Evolutionary conservation across 2,888 invertebrate genomes (phyloP), one percentile per base, ranked within the genome.

Genomic region (Troglohyphantes excavatus): DNA sequence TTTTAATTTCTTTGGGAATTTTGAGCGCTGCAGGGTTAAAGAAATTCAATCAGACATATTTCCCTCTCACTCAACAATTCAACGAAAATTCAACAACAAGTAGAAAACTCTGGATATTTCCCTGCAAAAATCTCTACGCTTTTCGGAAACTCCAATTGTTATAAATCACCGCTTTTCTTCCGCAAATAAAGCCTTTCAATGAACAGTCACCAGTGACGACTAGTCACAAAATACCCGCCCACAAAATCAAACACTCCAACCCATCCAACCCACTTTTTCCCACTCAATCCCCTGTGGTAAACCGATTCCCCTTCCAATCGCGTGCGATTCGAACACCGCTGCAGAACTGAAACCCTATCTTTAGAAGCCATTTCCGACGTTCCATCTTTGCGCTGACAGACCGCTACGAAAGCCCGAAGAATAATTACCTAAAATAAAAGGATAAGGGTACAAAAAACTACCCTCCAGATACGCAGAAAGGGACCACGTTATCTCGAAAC

Each of bases 281-380:
- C n/a, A 39, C 17, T 17, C n/a, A 39, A 0, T 53, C 53, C 53
- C n/a, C 2, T 53, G 53, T 39, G n/a, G n/a, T 53, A 53, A n/a
- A 53, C 0, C 53, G n/a, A 53, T n/a, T 53, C 53, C 13, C 17
- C 17, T 53, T 29, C 5, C 17, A 61, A 6, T 65, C 46, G 73
- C 72, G 73, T 73, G 73, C 75, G 27, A 73, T 67, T 39, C 27
- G 65, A 83, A 27, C 63, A 43, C 26, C 39, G n/a, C 33, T 46
- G 67, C 46, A 81, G 7, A 53, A 53, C 13, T 53, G 53, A 82
- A 61, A 70, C 29, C 23, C 82, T 82, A 82, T 82, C 70, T 82
- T 82, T 82, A 82, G 82, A 82, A 82, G 59, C 70, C 70, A 72
- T 70, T 82, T 82, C 82, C 82, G 53, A 27, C 23, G 27, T 81